Base-by-base conservation (phyloP, 1,140 invertebrate genomes). In the Drosophila tropicalis region DNA sequence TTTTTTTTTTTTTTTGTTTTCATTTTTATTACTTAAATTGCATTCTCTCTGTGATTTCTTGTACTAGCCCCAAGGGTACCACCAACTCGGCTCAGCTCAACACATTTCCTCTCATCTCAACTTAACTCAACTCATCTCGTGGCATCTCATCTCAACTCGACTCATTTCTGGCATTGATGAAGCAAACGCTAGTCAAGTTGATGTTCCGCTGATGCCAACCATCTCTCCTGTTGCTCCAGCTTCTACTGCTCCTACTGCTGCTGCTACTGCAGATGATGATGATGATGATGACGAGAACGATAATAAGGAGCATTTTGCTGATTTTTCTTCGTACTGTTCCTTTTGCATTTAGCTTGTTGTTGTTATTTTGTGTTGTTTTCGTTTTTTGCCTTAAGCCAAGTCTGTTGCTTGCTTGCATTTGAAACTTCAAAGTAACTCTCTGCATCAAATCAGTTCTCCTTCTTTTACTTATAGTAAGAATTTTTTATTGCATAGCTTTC, bases 351-450 rank as follows among this genome's bases (percentile, higher is more conserved):
- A 65, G 65, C 17, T 19, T 47, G 47, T 22, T 40, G 19, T 44
- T 64, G 67, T 57, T 57, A 12, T 40, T 56, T 34, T 32, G 5
- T 32, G 36, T 68, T 58, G 6, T 72, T 63, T 32, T 66, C 57
- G 19, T 47, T 12, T 10, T 55, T 41, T 10, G 61, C 72, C 72
- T 70, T 34, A 12, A 36, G 67, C 70, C 44, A 51, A 51, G 62
- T 34, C 54, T 34, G 32, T 74, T 77, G 72, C 72, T 58, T 77
- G 12, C 39, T 86, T 78, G 68, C 72, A 62, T 69, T 72, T 67
- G 69, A 58, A 78, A 81, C 82, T 86, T 87, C 83, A 87, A 87
- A 87, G 83, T 72, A 83, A 70, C 83, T 73, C 83, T 73, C 70
- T 62, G 69, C 79, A 36, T 55, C 51, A 36, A 17, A 36, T 57